phyloP scores from a whole-genome alignment of 2,888 invertebrate species.

The Clistopyga incitator region DNA sequence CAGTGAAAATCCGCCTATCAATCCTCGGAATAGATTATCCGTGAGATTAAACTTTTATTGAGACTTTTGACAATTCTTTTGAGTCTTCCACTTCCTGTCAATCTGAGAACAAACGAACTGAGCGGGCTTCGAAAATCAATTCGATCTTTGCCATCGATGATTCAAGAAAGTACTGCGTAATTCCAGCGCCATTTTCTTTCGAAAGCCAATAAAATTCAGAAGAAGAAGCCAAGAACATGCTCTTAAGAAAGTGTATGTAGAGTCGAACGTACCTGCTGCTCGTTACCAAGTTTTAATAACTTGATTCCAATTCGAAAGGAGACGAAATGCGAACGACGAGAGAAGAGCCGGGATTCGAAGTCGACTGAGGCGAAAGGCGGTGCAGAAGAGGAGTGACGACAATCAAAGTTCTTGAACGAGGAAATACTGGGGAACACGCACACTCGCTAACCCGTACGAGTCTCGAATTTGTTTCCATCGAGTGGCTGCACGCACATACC shows the following conservation, averaged over 20 bases:
- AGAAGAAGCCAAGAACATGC: neutral
- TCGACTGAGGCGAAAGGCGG: neutral
- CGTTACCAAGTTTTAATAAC: conserved; percentile 48
- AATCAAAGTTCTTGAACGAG: conserved; percentile 38
- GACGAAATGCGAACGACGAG: conserved; percentile 6
- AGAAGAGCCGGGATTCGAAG: conserved; percentile 20
- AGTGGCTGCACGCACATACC: conserved; percentile 15
- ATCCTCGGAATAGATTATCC: neutral
- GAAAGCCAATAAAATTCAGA: neutral
- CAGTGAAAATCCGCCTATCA: neutral
- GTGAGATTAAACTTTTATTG: neutral
- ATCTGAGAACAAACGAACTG: no score
- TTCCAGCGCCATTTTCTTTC: neutral
- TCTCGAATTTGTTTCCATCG: conserved; percentile 36
- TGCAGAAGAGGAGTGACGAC: conserved; percentile 23
- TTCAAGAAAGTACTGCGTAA: neutral
- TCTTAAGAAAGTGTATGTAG: neutral
- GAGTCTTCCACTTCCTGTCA: no score
- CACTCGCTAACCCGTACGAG: conserved; percentile 26
- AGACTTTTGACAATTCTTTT: no score
- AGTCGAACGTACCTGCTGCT: conserved; percentile 3
- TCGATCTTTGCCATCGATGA: neutral
- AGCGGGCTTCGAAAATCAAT: no score
- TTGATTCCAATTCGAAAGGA: conserved; percentile 8
- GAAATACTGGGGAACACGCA: conserved; percentile 26